Base-by-base conservation (phyloP, 2,888 invertebrate species). In the Lochmaea capreae region DNA sequence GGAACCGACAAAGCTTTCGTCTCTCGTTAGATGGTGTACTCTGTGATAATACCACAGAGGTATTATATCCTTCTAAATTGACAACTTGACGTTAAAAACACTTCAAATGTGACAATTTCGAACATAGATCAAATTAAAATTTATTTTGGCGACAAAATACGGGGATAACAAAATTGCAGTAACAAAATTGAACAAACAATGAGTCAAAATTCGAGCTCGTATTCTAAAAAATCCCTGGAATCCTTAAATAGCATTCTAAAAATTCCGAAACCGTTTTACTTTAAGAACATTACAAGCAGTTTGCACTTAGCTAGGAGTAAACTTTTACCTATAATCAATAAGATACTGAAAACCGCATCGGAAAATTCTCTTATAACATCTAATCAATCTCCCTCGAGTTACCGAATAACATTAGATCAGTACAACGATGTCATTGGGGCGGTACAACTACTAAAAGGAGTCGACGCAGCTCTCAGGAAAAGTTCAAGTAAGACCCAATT, bases 361-460 rank as follows among this genome's bases (percentile, higher is more conserved):
- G 70, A 61, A 22, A 71, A 67, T 65, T 61, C 72, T 11, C n/a
- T 52, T 0, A 11, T 42, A 63, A 12, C 39, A 16, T 42, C 57
- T 0, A 65, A 69, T 12, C 58, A 69, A n/a, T 14, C 57, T 43
- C 26, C 26, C 33, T 69, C 46, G 43, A 54, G 76, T 14, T 73
- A 73, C 18, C 72, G 71, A 58, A 73, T 80, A 11, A 78, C 78
- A 12, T 54, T 74, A 22, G 77, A 80, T 33, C 76, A 80, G 62
- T 80, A 78, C 66, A 71, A 77, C 59, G 74, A 78, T 66, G 77
- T 76, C 10, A 57, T 80, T 22, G 78, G 73, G 76, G 80, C 80
- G 0, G 72, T 78, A 22, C 57, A 76, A 43, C 54, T 79, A 39
- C 66, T 80, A 42, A 68, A 72, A 66, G 77, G 78, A 65, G 76